These are phyloP conservation scores for Spondyliosoma cantharus DNA, from an alignment of 2,797 vertebrate species.

Conservation along the genomic window DNA sequence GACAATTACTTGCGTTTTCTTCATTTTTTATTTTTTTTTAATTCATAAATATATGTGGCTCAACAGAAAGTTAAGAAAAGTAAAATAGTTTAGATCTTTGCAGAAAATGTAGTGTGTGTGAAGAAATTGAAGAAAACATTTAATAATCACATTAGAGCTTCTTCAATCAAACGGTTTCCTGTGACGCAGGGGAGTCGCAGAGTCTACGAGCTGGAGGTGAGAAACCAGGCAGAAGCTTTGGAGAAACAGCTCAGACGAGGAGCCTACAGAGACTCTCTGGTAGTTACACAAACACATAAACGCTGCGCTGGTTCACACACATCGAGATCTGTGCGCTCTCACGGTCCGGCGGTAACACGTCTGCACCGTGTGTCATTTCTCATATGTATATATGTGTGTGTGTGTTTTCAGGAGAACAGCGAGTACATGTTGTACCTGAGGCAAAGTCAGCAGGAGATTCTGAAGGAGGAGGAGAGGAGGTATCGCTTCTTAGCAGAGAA, in stretches of 20 bases:
- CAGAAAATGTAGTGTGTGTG: neutral
- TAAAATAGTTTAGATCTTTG: neutral
- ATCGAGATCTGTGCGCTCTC: neutral
- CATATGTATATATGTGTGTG: neutral
- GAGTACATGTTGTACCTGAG: slow-evolving; percentile 90
- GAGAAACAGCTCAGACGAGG: slow-evolving; percentile 92
- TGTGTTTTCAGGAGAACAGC: slow-evolving; percentile 86
- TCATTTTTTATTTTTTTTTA: neutral
- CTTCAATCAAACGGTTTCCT: slow-evolving; percentile 18
- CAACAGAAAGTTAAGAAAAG: neutral
- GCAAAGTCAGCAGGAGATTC: slow-evolving; percentile 92
- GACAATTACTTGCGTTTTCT: neutral
- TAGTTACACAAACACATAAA: slow-evolving; percentile 55
- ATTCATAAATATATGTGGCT: neutral
- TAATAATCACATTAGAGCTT: neutral
- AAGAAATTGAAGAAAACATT: neutral
- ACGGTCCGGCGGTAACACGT: neutral
- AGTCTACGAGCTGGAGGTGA: slow-evolving; percentile 94
- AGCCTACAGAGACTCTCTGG: slow-evolving; percentile 90
- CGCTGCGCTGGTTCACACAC: neutral
- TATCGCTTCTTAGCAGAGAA: slow-evolving; percentile 97
- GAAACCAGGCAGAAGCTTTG: slow-evolving; percentile 87
- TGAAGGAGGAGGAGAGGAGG: slow-evolving; percentile 94
- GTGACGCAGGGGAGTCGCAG: slow-evolving; percentile 90
- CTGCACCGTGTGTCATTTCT: neutral